Evolutionary conservation across 2,888 invertebrate genomes (phyloP), one percentile per base, ranked within the genome.

Genomic region (Philaethria dido): DNA sequence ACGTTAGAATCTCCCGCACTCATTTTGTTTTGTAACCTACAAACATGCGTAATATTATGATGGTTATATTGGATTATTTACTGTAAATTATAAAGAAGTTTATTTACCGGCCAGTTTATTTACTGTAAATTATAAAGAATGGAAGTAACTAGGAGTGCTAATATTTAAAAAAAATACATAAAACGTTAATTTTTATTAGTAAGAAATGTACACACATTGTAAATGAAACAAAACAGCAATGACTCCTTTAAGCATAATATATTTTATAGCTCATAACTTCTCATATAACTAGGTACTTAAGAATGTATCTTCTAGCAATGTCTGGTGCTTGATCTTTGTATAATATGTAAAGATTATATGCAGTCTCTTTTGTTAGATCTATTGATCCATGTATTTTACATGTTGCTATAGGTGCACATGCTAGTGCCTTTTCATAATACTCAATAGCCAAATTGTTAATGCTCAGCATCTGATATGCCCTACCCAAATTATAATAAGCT

Each of bases 301-400:
- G 94, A 63, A 98, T 87, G 79, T 96, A 95, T 87, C 95, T 95
- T 68, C 95, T 93, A 50, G 98, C 98, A 74, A 97, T 93, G 66
- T 95, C 93, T 64, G 93, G 90, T 75, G 97, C 96, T 48, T 96
- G 97, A 71, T 94, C 93, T 77, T 95, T 94, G 87, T 98, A 98
- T 75, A 99, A 96, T 29, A 98, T 88, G 81, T 96, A 95, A 65
- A 99, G 91, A 93, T 99, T 99, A 82, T 95, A 98, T 0, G 98
- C 98, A 66, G 96, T 96, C 87, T 99, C 98, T 76, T 93, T 93
- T 64, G 93, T 95, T 69, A 99, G 92, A 82, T 97, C 95, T 66
- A 96, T 86, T 25, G 92, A 81, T n/a, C 94, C 91, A 62, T 94
- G 92, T 80, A 95, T 89, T 44, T 94, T 83, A 64, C 94, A 93